Evolutionary conservation across 2,888 invertebrate species (phyloP).

Genomic region (Meghimatium bilineatum): DNA sequence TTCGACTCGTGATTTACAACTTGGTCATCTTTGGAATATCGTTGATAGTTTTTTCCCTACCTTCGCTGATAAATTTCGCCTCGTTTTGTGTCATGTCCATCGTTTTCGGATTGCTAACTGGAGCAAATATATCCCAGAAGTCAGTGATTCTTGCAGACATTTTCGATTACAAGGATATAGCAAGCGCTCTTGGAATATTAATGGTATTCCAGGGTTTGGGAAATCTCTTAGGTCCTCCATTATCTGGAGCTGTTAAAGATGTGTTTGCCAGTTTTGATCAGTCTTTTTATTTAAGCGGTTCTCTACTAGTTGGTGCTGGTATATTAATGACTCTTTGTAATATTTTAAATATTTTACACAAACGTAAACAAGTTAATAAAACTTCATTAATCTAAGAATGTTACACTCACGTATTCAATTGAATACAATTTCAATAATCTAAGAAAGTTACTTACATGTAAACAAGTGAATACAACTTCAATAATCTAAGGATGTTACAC

Average conservation of each 20-base stretch:
- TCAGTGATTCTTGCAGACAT: constrained; percentile 68
- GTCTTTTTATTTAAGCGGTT: constrained; percentile 54
- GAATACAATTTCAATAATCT: too few relatives aligned
- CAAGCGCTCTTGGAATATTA: constrained; percentile 66
- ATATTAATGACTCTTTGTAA: constrained; percentile 52
- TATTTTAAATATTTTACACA: constrained; percentile 18
- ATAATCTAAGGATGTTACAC: too few relatives aligned
- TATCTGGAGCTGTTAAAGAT: constrained; percentile 62
- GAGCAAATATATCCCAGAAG: constrained; percentile 68
- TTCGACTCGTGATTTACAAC: constrained; percentile 62
- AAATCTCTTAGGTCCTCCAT: constrained; percentile 62
- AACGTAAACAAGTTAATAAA: neutral
- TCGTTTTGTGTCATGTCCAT: constrained; percentile 57
- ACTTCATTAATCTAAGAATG: too few relatives aligned
- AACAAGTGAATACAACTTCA: too few relatives aligned
- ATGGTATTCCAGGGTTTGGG: constrained; percentile 68
- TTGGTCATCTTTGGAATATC: constrained; percentile 59
- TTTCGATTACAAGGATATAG: constrained; percentile 62
- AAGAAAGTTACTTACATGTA: too few relatives aligned
- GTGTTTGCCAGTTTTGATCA: constrained; percentile 50
- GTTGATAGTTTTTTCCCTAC: constrained; percentile 57
- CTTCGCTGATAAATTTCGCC: constrained; percentile 54
- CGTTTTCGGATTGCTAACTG: constrained; percentile 63
- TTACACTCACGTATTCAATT: too few relatives aligned
- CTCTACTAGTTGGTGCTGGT: constrained; percentile 44